Base-by-base conservation (phyloP, 2,113 vertebrate species). In the Ursus arctos region DNA sequence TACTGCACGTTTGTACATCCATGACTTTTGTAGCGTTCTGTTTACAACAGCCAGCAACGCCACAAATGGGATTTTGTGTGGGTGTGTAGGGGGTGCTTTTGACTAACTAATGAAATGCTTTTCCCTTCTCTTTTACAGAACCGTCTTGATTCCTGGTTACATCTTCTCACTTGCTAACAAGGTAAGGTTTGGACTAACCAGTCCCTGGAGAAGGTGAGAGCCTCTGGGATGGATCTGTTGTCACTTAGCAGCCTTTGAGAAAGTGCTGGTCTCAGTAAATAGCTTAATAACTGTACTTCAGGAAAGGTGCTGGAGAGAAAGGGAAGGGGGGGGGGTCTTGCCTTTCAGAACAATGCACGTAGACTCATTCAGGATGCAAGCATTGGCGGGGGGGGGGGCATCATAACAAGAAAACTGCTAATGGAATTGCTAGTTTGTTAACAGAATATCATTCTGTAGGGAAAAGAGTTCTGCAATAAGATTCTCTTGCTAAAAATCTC, bases 151-250 rank as follows among this genome's bases (percentile, higher is more conserved):
- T 94, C 95, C 93, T 97, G 98, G 69, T 65, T 97, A n/a, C 81
- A 53, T 97, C 90, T 86, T 91, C 89, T 95, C 72, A 74, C 36
- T 97, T 91, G 97, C 84, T 98, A 91, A 0, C 69, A 92, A 99
- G 99, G 99, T 99, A 99, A 99, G 98, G 92, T 14, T 24, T 57
- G 86, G 49, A 96, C 97, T 98, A 98, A 93, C 67, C 65, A 40
- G 91, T 95, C 94, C 55, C 76, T 71, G 53, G 67, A 77, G 67
- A 97, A 72, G 86, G 47, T 11, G 69, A 93, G 94, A 93, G 77
- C 6, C n/a, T 97, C 76, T 91, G 28, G 63, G 53, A 93, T 93
- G 88, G 79, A 51, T 95, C 88, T 93, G 55, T 97, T 97, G 91
- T 95, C 83, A 81, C 91, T 92, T 69, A 97, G 93, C 96, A 89